Percentiles rank a stretch among this genome's conserved stretches.
Conservation (phyloP, 2,113 vertebrate species). For the Alouatta palliata region DNA sequence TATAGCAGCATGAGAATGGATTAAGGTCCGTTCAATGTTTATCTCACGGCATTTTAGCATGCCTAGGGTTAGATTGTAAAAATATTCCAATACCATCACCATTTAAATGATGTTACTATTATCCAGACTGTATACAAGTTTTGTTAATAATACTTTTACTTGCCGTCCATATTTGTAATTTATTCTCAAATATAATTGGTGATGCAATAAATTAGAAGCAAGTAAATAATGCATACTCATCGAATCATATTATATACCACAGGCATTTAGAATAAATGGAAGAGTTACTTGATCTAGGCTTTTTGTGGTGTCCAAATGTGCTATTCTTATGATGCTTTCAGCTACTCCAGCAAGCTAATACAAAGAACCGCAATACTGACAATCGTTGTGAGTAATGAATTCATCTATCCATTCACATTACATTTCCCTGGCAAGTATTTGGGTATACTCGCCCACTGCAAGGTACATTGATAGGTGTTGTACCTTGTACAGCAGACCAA, state of each 20-base stretch:
- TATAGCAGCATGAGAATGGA: too few species aligned
- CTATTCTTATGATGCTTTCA: neutral
- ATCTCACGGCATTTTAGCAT: neutral
- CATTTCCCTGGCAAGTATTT: neutral
- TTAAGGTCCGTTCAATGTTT: neutral
- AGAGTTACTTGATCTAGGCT: neutral
- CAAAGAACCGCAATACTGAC: neutral
- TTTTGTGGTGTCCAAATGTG: neutral
- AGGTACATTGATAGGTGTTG: neutral
- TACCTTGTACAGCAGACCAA: neutral
- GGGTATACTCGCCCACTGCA: neutral
- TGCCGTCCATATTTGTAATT: neutral
- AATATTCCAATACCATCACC: neutral
- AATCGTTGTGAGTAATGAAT: neutral
- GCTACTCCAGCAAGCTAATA: neutral
- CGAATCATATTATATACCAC: neutral
- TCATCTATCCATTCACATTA: neutral
- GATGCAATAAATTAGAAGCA: conserved; percentile 23
- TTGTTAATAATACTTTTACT: conserved; percentile 38
- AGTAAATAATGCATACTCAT: neutral
- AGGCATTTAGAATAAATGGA: neutral
- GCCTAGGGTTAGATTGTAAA: neutral
- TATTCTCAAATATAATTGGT: conserved; percentile 43
- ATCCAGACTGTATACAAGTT: neutral
- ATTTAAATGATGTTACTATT: neutral